Evolutionary conservation across 2,797 vertebrate species (phyloP).

Genomic region (Diplodus sargus): DNA sequence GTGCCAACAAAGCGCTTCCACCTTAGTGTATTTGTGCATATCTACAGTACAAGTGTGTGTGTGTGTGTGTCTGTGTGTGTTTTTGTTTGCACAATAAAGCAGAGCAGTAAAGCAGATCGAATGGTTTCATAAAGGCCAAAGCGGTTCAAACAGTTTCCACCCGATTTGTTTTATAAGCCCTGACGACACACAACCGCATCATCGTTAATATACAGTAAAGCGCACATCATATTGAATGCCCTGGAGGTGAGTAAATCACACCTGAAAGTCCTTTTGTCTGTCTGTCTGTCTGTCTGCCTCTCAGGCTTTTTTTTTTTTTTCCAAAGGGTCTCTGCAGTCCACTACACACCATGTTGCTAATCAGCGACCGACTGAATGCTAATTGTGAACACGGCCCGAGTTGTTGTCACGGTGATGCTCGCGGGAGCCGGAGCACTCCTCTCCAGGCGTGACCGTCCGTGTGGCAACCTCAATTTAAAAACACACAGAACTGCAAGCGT

Average conservation of each 20-base stretch:
- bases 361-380: conserved; percentile 62
- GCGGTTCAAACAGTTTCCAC: conserved; percentile 65
- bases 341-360: conserved; percentile 36
- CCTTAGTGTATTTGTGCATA: not conserved
- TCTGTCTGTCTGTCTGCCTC: conserved; percentile 12
- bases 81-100: conserved; percentile 63
- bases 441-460: conserved; percentile 53
- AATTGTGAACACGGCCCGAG: conserved; percentile 66
- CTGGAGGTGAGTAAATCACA: conserved; percentile 22
- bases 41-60: not conserved
- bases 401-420: conserved; percentile 71
- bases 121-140: conserved; percentile 61
- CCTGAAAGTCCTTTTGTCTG: conserved; percentile 1
- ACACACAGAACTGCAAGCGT: conserved; percentile 45
- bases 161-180: conserved; percentile 60
- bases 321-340: conserved; percentile 21
- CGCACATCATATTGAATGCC: conserved; percentile 30
- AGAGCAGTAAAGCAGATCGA: conserved; percentile 54
- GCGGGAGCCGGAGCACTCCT: conserved; percentile 41
- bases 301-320: not conserved
- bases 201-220: conserved; percentile 45
- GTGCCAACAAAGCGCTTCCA: conserved; percentile 20
- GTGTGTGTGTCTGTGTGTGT: conserved; percentile 27
- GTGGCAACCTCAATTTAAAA: conserved; percentile 66
- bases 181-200: conserved; percentile 55